Base-by-base conservation (phyloP, 1,140 invertebrate species). In the Homalodisca vitripennis region DNA sequence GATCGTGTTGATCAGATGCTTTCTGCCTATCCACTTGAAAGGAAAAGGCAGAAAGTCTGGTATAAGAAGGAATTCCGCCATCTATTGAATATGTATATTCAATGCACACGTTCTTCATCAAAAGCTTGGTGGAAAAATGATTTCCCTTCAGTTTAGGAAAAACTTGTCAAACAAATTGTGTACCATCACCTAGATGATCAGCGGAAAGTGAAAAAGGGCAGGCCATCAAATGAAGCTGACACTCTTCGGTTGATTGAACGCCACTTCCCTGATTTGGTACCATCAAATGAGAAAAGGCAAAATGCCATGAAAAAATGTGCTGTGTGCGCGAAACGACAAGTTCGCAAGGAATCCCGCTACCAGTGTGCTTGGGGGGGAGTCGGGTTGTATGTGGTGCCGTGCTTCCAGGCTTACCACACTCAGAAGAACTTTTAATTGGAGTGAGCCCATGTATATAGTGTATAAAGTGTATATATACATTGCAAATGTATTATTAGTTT, bases 1-100 rank as follows among this genome's bases (percentile, higher is more conserved):
- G 68, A 69, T 27, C 12, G 41, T 27, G 29, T 29, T 2, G 68
- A 69, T 47, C 57, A 69, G 22, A n/a, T 69, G 32, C 22, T 69
- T 1, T 10, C 29, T 13, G 60, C 60, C 27, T 69, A 69, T 69
- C 60, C 68, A 10, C 51, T 55, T 22, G 51, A 55, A 55, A 10
- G 14, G 10, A 55, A 55, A 55, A 55, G 51, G 51, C 24, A 55
- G 22, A 55, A 55, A 55, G 51, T 24, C 51, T 55, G 51, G 51
- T 20, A 55, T 22, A 55, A 55, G 51, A 55, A 55, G 22, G 14
- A 55, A 55, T 55, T 55, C 22, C 10, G 20, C 3, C 51, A 55
- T 55, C 17, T 55, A 12, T 12, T 55, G 22, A 55, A 55, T 24
- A 55, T 55, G 51, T 14, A 20, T 24, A 55, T 55, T 66, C 34